Percentiles rank a stretch among this genome's conserved stretches.
These are phyloP conservation scores for Chlorops oryzae DNA, from an alignment of 1,140 invertebrate species.

Conservation along the genomic window DNA sequence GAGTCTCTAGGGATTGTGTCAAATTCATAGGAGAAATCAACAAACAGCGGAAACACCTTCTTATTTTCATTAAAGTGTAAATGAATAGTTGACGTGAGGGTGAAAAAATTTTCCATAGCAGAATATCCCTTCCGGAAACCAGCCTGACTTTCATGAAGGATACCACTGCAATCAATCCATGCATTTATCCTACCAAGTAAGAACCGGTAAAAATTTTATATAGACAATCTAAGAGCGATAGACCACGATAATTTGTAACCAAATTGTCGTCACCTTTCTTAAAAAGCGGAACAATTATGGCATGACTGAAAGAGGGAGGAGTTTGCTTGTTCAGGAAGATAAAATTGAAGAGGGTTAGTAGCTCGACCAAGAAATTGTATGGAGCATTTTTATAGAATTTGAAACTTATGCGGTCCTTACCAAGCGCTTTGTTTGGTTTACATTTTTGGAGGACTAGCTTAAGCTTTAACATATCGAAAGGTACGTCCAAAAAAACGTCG, in stretches of 20 bases:
- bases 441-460: neutral
- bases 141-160: neutral
- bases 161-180: neutral
- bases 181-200: neutral
- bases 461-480: neutral
- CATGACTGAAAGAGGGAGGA: too few species aligned
- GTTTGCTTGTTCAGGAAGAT: too few species aligned
- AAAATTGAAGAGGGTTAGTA: neutral
- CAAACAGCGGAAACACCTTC: neutral
- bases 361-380: neutral
- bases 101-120: neutral
- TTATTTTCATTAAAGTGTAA: neutral
- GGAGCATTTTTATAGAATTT: neutral
- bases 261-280: neutral
- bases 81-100: neutral
- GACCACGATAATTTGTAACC: neutral
- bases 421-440: too few species aligned
- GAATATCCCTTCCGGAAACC: neutral
- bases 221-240: too few species aligned
- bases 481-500: neutral
- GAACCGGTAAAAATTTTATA: neutral
- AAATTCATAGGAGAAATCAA: too few species aligned
- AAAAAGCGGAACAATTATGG: too few species aligned
- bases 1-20: too few species aligned
- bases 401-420: too few species aligned